A percentile compares a stretch with the other conserved stretches of the same genome.
phyloP scores from a whole-genome alignment of 2,888 invertebrate genomes.

The Diabrotica balteata region DNA sequence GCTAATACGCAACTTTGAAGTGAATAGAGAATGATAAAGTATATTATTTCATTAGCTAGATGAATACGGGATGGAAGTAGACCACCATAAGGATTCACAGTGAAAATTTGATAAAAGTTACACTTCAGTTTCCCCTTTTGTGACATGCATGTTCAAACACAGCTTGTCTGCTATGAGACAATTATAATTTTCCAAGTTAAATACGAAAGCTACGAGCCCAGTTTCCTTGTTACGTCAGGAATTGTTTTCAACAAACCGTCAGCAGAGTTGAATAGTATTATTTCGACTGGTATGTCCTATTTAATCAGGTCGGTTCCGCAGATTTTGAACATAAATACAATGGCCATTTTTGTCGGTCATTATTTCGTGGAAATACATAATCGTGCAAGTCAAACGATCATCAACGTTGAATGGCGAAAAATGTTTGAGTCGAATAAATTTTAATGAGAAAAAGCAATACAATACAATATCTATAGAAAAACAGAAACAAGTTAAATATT shows the following conservation, averaged over 20 bases:
- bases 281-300: neutral
- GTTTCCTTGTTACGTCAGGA: constrained; percentile 4
- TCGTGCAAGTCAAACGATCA: too few relatives aligned
- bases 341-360: too few relatives aligned
- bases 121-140: constrained; percentile 30
- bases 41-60: constrained; percentile 29
- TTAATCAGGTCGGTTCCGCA: neutral
- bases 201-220: constrained; percentile 10
- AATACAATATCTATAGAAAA: too few relatives aligned
- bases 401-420: too few relatives aligned
- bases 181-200: constrained; percentile 27
- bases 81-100: constrained; percentile 25
- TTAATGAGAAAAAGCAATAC: too few relatives aligned
- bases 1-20: constrained; percentile 18
- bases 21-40: constrained; percentile 24
- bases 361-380: too few relatives aligned
- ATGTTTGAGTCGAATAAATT: too few relatives aligned
- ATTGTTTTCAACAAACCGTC: constrained; percentile 19
- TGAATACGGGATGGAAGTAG: constrained; percentile 21
- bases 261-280: constrained; percentile 17
- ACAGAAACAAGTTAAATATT: too few relatives aligned
- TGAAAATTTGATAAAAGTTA: constrained; percentile 38
- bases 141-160: constrained; percentile 29
- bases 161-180: constrained; percentile 25
- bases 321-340: too few relatives aligned